Conservation (phyloP, 1,140 invertebrate genomes). For the Magallana ariakensis region DNA sequence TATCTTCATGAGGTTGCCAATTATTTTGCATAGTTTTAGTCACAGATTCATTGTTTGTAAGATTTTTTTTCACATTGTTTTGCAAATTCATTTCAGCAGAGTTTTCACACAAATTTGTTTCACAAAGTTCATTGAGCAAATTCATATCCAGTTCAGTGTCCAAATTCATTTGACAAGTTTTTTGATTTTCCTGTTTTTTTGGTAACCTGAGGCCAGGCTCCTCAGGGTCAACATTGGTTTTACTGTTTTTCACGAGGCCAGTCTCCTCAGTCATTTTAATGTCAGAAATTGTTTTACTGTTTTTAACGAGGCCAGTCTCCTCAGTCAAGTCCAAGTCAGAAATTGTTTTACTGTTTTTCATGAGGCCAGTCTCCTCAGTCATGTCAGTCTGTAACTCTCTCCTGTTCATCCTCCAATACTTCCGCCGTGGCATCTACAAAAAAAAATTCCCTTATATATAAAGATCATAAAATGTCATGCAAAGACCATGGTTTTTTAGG, state of each 20-base stretch:
- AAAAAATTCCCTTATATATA: background rate
- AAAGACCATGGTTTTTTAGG: no score
- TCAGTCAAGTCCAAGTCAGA: background rate
- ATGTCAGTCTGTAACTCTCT: no score
- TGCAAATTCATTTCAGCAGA: background rate
- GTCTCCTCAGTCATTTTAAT: slow-evolving; percentile 1
- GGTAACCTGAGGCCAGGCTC: no score
- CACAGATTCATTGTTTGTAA: background rate
- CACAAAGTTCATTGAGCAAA: background rate
- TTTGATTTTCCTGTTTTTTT: slow-evolving; percentile 1
- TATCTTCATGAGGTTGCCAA: no score
- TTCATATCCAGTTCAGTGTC: no score
- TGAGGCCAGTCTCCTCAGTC: background rate
- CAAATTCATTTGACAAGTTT: background rate
- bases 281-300: background rate
- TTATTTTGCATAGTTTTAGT: background rate
- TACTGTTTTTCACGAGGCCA: background rate
- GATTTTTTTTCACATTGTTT: background rate
- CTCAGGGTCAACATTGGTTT: background rate
- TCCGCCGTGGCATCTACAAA: background rate
- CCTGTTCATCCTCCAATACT: background rate
- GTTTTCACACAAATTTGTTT: background rate
- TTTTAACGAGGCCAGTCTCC: background rate
- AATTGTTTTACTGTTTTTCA: background rate
- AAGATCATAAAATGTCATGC: no score